phyloP scores from a whole-genome alignment of 2,113 vertebrate species.

The Bubalus kerabau region DNA sequence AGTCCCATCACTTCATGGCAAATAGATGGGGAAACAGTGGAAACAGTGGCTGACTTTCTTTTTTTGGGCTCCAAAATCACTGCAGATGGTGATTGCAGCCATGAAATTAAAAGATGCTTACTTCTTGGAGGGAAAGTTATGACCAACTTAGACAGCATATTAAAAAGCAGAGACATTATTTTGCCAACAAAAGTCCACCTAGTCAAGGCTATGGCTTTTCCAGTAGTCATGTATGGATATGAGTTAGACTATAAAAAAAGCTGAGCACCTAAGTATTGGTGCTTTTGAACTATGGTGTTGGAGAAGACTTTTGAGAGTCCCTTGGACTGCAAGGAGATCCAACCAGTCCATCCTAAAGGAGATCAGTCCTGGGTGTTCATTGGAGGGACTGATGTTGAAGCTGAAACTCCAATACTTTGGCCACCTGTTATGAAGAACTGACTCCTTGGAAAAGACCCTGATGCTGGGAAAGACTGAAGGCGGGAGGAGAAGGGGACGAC shows the following conservation, averaged over 20 bases:
- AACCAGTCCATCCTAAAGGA: background rate
- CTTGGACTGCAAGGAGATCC: background rate
- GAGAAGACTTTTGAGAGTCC: background rate
- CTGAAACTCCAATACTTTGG: background rate
- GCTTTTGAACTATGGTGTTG: background rate
- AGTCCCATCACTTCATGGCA: no score
- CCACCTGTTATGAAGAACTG: background rate
- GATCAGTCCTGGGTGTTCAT: background rate
- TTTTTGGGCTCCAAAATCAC: no score
- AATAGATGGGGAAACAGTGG: no score
- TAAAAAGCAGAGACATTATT: background rate
- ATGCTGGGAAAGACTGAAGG: background rate
- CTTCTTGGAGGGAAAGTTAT: background rate
- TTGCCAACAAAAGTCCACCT: background rate
- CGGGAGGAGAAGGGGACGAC: accelerated
- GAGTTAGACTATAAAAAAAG: background rate
- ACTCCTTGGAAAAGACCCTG: background rate
- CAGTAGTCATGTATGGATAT: background rate
- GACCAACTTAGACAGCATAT: background rate
- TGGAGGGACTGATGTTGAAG: background rate
- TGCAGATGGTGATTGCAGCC: no score
- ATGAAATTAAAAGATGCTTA: background rate
- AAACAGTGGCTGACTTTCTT: no score
- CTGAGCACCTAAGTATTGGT: accelerated
- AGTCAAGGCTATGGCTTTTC: background rate